Conservation (phyloP, 2,113 vertebrate genomes). For the Malurus alboscapulatus region DNA sequence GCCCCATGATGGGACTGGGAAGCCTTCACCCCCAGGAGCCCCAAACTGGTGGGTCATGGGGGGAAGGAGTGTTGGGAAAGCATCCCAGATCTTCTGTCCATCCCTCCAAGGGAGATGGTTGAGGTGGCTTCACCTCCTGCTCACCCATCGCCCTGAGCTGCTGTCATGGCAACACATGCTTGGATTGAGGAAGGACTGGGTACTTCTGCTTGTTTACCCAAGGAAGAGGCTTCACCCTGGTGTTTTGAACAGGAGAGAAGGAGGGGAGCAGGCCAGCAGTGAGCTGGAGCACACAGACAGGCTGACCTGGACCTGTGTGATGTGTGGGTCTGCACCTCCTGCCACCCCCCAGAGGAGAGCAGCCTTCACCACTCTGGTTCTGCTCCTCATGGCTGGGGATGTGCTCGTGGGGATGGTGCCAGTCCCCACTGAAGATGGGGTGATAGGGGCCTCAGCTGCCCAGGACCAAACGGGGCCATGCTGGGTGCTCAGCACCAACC, state of each 20-base stretch:
- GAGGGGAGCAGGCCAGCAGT: neutral
- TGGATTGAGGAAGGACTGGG: neutral
- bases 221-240: neutral
- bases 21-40: neutral
- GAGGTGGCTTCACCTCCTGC: neutral
- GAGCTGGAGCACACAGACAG: neutral
- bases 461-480: neutral
- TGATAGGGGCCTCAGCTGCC: neutral
- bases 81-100: neutral
- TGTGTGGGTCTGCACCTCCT: neutral
- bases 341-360: neutral
- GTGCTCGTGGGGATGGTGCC: accelerated
- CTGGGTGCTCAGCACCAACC: neutral
- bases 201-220: neutral
- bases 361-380: accelerated
- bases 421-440: neutral
- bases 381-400: neutral
- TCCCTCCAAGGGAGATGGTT: neutral
- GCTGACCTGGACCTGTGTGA: neutral
- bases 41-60: neutral
- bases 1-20: neutral
- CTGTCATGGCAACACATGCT: neutral
- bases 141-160: neutral
- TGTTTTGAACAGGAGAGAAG: neutral
- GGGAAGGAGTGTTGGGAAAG: neutral